Conservation (phyloP, 1,140 invertebrate genomes). For the Drosophila kohkoa region DNA sequence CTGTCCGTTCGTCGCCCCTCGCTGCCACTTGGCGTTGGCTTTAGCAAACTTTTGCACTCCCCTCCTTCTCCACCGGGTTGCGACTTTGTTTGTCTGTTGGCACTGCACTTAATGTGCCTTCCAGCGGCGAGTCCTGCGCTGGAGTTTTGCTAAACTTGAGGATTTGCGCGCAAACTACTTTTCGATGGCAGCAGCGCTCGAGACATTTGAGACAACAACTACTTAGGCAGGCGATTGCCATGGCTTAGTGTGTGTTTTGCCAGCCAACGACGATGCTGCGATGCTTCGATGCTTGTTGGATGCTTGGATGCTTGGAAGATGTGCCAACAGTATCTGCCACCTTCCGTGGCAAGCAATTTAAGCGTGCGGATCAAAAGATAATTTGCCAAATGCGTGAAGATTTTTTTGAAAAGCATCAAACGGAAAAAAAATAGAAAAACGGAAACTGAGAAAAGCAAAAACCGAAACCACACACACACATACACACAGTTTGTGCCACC, state of each 20-base stretch:
- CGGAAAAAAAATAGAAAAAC: constrained; percentile 23
- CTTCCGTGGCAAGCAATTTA: constrained; percentile 59
- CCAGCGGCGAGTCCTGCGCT: constrained; percentile 6
- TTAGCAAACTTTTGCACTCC: constrained; percentile 51
- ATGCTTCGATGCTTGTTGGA: constrained; percentile 44
- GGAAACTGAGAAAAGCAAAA: constrained; percentile 1
- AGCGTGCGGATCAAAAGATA: constrained; percentile 84
- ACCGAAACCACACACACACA: not conserved
- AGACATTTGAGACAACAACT: constrained; percentile 72
- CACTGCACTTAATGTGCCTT: constrained; percentile 71
- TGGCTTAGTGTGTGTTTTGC: constrained; percentile 62
- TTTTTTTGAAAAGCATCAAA: constrained; percentile 62
- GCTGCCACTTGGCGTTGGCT: constrained; percentile 43
- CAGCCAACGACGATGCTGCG: constrained; percentile 56
- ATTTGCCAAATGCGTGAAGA: constrained; percentile 84
- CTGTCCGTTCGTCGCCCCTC: not conserved
- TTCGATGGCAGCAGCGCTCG: constrained; percentile 62
- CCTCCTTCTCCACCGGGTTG: constrained; percentile 16
- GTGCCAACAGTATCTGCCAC: constrained; percentile 31
- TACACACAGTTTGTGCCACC: constrained; percentile 18
- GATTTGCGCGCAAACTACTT: constrained; percentile 84
- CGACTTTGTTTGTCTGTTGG: constrained; percentile 72
- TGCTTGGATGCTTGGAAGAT: too few relatives aligned
- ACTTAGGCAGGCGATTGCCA: constrained; percentile 80
- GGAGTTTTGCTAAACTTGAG: constrained; percentile 81